Percentiles rank a stretch among this genome's conserved stretches.
Evolutionary conservation across 2,888 invertebrate species (phyloP).

Genomic region (Microctonus brassicae): DNA sequence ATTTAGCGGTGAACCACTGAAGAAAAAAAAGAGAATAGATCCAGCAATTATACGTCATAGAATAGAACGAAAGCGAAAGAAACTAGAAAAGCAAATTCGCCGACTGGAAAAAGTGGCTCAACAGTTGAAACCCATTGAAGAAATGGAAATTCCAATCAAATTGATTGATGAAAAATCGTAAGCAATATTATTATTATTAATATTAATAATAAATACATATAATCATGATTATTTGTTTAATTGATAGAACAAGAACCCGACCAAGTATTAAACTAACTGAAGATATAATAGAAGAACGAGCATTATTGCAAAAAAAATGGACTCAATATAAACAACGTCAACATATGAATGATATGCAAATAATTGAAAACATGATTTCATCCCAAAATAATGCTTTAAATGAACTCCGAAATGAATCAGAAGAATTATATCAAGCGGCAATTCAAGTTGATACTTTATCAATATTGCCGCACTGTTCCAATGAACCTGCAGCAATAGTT

Average conservation of each 20-base stretch:
- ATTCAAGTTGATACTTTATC: conserved; percentile 77
- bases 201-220: not conserved
- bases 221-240: conserved; percentile 7
- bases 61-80: conserved; percentile 85
- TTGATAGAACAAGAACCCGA: conserved; percentile 72
- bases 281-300: conserved; percentile 77
- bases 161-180: conserved; percentile 78
- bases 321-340: conserved; percentile 77
- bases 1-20: conserved; percentile 86
- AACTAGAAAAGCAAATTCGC: conserved; percentile 89
- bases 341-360: conserved; percentile 76
- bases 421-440: conserved; percentile 89
- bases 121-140: conserved; percentile 91
- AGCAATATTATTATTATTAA: conserved; percentile 46
- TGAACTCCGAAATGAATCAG: conserved; percentile 84
- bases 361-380: conserved; percentile 78
- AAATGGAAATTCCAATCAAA: conserved; percentile 81
- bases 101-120: conserved; percentile 83
- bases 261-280: conserved; percentile 70
- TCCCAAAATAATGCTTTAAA: conserved; percentile 85
- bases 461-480: conserved; percentile 77
- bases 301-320: conserved; percentile 83
- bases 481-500: conserved; percentile 79
- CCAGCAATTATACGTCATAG: conserved; percentile 84
- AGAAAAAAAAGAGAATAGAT: conserved; percentile 90